Conservation (phyloP, 2,888 invertebrate genomes). For the Phymatocera aterrima region DNA sequence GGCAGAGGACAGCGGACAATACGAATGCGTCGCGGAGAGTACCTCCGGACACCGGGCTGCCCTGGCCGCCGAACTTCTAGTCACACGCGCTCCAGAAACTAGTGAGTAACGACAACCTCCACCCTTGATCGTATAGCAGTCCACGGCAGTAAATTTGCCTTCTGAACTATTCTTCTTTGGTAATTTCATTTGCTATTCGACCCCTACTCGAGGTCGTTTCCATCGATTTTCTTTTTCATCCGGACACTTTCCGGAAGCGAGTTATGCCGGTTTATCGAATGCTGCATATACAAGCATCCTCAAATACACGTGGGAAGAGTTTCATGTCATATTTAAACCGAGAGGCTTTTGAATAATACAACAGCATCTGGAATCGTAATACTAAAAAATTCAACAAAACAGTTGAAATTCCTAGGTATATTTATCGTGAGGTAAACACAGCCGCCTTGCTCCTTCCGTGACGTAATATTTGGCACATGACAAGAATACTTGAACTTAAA, state of each 20-base stretch:
- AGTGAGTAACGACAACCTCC: slow-evolving; percentile 75
- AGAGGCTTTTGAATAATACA: background rate
- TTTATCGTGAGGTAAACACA: background rate
- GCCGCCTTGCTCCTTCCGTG: slow-evolving; percentile 1
- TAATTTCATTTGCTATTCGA: slow-evolving; percentile 15
- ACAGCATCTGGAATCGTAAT: background rate
- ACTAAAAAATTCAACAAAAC: background rate
- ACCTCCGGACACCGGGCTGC: slow-evolving; percentile 80
- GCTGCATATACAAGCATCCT: background rate
- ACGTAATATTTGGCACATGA: background rate
- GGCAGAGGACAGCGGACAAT: slow-evolving; percentile 85
- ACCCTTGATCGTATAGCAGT: slow-evolving; percentile 17
- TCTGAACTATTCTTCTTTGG: slow-evolving; percentile 16
- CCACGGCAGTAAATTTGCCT: slow-evolving; percentile 24
- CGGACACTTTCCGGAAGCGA: background rate
- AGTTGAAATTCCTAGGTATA: background rate
- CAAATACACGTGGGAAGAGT: background rate
- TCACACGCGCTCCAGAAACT: slow-evolving; percentile 75
- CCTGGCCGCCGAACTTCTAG: slow-evolving; percentile 76
- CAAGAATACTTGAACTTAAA: background rate
- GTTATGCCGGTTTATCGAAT: background rate
- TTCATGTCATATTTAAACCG: background rate
- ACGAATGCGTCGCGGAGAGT: slow-evolving; percentile 89
- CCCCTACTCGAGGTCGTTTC: background rate
- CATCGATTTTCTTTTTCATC: background rate